Base-by-base conservation (phyloP, 2,888 invertebrate species). In the Athripsodes cinereus region DNA sequence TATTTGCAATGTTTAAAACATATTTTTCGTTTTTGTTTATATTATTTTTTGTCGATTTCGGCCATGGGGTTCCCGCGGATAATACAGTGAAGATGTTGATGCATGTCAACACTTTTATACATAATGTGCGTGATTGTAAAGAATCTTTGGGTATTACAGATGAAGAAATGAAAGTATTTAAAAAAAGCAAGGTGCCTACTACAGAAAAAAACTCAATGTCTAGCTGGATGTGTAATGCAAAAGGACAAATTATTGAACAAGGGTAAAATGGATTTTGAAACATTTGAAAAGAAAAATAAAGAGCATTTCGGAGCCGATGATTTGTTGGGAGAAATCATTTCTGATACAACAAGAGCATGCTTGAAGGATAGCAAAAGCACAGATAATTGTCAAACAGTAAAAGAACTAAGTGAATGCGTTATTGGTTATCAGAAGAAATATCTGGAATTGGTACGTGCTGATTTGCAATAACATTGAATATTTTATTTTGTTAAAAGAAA, bases 181-280 rank as follows among this genome's bases (percentile, higher is more conserved):
- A 77, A 22, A 78, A 76, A 66, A 73, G 77, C 67, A 73, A 77
- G 0, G 70, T 78, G 0, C 77, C 78, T 0, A 72, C 74, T 1
- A 72, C 77, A 2, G 26, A 69, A 76, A 13, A 71, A 76, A 0
- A 77, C 77, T 0, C 76, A 77, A 57, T 79, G 79, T 65, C 75
- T 78, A 53, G 76, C 77, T 0, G 76, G 76, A 0, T 79, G 79
- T 64, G 78, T 79, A 78, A 65, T 78, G 59, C 78, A 78, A 60
- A 77, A 78, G 67, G 77, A 76, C 64, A 76, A 77, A 56, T 70
- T 78, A 55, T 73, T 78, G 34, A 75, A 72, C 62, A 75, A 77
- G 66, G 76, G 77, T 1, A 75, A 77, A 70, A 77, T 76, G 64
- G 22, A 48, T 19, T 20, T 34, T 3, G 58, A 59, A 11, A 21